phyloP scores from a whole-genome alignment of 2,888 invertebrate species.

The Dioctria rufipes region DNA sequence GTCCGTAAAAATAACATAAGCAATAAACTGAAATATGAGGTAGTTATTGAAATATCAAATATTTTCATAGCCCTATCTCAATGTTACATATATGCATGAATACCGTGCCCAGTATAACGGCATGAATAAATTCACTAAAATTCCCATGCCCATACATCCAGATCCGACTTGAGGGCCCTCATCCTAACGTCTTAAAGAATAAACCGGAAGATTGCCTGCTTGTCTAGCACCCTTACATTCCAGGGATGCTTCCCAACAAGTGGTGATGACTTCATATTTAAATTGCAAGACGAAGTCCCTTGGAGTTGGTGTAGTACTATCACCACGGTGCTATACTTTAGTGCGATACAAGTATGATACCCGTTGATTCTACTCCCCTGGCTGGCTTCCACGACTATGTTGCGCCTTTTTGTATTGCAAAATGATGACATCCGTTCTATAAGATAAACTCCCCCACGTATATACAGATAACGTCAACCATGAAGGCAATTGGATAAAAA shows the following conservation, averaged over 20 bases:
- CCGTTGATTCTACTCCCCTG: background rate
- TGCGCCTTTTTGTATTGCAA: background rate
- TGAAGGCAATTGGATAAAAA: slow-evolving; percentile 45
- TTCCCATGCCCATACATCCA: slow-evolving; percentile 33
- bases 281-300: slow-evolving; percentile 28
- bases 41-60: background rate
- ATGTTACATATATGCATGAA: background rate
- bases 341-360: background rate
- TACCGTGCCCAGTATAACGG: background rate
- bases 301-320: background rate
- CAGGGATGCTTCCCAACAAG: slow-evolving; percentile 31
- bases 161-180: background rate
- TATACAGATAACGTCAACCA: background rate
- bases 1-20: no score
- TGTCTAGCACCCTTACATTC: slow-evolving; percentile 9
- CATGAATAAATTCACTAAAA: slow-evolving; percentile 31
- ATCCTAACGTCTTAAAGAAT: background rate
- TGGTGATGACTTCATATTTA: slow-evolving; percentile 48
- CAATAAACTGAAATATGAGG: no score
- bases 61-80: background rate
- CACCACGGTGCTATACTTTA: background rate
- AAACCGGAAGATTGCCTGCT: slow-evolving; percentile 1
- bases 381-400: background rate
- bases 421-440: background rate
- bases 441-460: background rate